A percentile compares a stretch with the other conserved stretches of the same genome.
These are phyloP conservation scores for Phalangium opilio DNA, from an alignment of 2,888 invertebrate genomes.

Conservation along the genomic window DNA sequence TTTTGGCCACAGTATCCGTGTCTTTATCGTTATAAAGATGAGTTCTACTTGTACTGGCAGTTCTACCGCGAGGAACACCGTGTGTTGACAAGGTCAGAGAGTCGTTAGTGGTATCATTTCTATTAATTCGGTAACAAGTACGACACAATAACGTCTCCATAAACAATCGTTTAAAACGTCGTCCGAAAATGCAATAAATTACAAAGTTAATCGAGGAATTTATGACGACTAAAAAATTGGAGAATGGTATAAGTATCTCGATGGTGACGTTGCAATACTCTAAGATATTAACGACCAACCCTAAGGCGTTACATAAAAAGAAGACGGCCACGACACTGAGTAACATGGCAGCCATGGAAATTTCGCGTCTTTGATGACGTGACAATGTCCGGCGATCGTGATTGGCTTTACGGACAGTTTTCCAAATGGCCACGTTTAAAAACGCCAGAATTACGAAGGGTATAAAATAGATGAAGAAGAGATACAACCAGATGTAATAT, in stretches of 20 bases:
- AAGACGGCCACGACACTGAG: constrained; percentile 87
- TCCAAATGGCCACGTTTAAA: constrained; percentile 78
- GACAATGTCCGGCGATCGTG: constrained; percentile 76
- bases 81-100: too few relatives aligned
- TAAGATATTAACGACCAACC: constrained; percentile 67
- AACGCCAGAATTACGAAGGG: constrained; percentile 77
- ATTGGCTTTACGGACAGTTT: constrained; percentile 75
- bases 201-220: constrained; percentile 96
- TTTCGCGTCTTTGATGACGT: constrained; percentile 76
- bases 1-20: too few relatives aligned
- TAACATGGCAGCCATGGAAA: constrained; percentile 86
- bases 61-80: too few relatives aligned
- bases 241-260: constrained; percentile 50
- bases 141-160: constrained; percentile 34
- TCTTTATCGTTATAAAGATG: too few relatives aligned
- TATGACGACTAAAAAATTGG: constrained; percentile 84
- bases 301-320: constrained; percentile 77
- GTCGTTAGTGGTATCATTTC: too few relatives aligned
- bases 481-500: constrained; percentile 87
- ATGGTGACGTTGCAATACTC: constrained; percentile 39
- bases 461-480: constrained; percentile 81
- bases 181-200: constrained; percentile 93
- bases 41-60: too few relatives aligned
- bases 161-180: constrained; percentile 83
- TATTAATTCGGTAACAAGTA: too few relatives aligned